phyloP scores from a whole-genome alignment of 2,797 vertebrate genomes.

The Coreius guichenoti region DNA sequence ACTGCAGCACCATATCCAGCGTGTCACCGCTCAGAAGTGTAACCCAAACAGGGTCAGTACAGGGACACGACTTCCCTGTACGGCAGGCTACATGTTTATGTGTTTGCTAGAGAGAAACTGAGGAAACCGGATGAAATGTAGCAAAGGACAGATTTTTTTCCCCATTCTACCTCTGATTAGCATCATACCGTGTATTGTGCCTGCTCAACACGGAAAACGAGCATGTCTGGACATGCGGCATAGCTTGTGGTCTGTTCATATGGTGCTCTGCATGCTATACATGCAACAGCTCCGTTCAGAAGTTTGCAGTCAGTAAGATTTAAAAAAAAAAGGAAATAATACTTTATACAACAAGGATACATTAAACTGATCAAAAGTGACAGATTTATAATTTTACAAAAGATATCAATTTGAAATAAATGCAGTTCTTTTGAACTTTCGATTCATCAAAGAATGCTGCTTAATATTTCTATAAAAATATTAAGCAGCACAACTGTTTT shows the following conservation, averaged over 20 bases:
- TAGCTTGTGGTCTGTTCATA: conserved; percentile 57
- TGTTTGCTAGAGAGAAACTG: conserved; percentile 40
- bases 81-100: conserved; percentile 13
- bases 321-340: neutral
- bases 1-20: conserved; percentile 10
- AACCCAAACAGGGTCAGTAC: conserved; percentile 52
- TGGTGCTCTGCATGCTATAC: conserved; percentile 27
- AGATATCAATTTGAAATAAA: neutral
- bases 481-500: neutral
- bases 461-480: neutral
- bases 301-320: neutral
- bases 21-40: conserved; percentile 34
- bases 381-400: neutral
- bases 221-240: conserved; percentile 70
- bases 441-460: no score
- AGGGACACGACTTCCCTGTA: conserved; percentile 30
- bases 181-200: conserved; percentile 67
- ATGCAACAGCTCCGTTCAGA: conserved; percentile 3
- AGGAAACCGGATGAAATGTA: conserved; percentile 42
- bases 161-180: conserved; percentile 61
- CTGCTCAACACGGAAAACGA: conserved; percentile 54
- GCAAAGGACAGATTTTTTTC: conserved; percentile 6
- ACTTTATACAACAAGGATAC: neutral
- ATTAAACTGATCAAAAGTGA: neutral
- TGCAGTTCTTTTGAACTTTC: neutral